Base-by-base conservation (phyloP, 2,888 invertebrate species). In the Ditula angustiorana region DNA sequence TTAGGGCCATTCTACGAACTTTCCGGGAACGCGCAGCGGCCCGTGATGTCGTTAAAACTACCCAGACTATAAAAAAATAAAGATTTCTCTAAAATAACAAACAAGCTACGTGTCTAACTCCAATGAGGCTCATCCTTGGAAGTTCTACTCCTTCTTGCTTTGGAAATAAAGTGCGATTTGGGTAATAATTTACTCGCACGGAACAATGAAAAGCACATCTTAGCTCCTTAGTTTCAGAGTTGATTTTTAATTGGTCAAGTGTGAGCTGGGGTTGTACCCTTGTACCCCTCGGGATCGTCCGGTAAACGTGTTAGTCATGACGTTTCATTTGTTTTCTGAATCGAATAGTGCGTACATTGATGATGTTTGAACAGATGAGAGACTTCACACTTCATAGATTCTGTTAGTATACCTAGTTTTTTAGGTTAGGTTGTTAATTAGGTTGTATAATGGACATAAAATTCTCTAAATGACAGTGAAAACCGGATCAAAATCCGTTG, bases 251-350 rank as follows among this genome's bases (percentile, higher is more conserved):
- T 63, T 35, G 19, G 7, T 1, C 11, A 1, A 10, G 21, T 33
- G 24, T 4, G 30, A 44, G 28, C 21, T 50, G 44, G 59, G 64
- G 64, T 47, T 37, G 53, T 11, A 16, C 52, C 64, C 64, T 52
- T 28, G 53, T 7, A 28, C 52, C 64, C 64, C 59, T n/a, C n/a
- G 64, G 64, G 53, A 52, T 26, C 21, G 58, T 50, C 49, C 63
- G 16, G 56, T 63, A 63, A 63, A 58, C 58, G 58, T 5, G 64
- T 64, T 53, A 64, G 64, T 64, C 64, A 53, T 59, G 64, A 64
- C 64, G 28, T 64, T 64, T 59, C 64, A 64, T 64, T 64, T 64
- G 64, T 64, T 64, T 53, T 64, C 50, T 55, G 61, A 49, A 56
- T 56, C 56, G 62, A 46, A 35, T 64, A 64, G 64, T 59, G 46